Evolutionary conservation across 2,797 vertebrate genomes (phyloP).

Genomic region (Clarias pachynema): DNA sequence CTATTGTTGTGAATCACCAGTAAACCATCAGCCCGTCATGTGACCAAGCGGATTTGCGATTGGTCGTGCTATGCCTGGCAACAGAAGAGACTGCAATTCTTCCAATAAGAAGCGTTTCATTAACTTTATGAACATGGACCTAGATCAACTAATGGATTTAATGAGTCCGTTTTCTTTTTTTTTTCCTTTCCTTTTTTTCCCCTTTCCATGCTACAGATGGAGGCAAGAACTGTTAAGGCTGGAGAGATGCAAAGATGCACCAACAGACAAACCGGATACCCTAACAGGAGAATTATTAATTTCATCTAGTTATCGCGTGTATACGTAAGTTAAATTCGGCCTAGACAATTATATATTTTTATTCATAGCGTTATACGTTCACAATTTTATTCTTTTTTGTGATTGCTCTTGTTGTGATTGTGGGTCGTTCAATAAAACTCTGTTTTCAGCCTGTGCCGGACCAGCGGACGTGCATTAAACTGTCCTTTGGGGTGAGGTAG

Average conservation of each 20-base stretch:
- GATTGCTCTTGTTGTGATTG: neutral
- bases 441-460: constrained; percentile 27
- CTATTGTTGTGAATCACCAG: constrained; percentile 8
- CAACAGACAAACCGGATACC: neutral
- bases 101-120: constrained; percentile 30
- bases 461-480: constrained; percentile 57
- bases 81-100: constrained; percentile 37
- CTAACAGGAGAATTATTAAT: neutral
- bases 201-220: constrained; percentile 12
- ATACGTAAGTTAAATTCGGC: constrained; percentile 12
- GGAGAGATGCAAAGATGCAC: neutral
- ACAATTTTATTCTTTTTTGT: neutral
- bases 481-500: constrained; percentile 99
- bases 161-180: neutral
- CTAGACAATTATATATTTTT: neutral
- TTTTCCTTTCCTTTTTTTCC: neutral
- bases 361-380: neutral
- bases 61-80: constrained; percentile 34
- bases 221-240: neutral
- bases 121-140: constrained; percentile 33
- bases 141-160: constrained; percentile 31
- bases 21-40: constrained; percentile 15
- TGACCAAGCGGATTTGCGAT: constrained; percentile 30
- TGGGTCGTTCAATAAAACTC: constrained; percentile 18
- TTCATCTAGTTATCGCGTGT: neutral